A percentile compares a stretch with the other conserved stretches of the same genome.
Evolutionary conservation across 1,140 invertebrate species (phyloP).

Genomic region (Hesperophylax magnus): DNA sequence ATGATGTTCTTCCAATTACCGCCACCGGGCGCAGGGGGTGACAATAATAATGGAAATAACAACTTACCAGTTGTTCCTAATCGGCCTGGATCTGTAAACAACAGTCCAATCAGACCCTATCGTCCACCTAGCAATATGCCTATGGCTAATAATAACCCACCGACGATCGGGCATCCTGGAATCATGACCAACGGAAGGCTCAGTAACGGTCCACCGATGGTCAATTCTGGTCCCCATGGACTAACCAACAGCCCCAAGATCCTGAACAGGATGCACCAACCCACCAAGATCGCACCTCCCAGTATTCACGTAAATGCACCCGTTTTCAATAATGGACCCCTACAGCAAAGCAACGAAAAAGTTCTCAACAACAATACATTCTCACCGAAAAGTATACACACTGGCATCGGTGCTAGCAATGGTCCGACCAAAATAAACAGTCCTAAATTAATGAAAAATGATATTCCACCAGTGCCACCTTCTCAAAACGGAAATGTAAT

Average conservation of each 20-base stretch:
- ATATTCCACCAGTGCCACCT: background rate
- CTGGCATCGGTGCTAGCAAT: background rate
- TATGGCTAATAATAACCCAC: constrained; percentile 8
- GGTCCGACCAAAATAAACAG: constrained; percentile 4
- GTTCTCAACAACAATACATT: constrained; percentile 21
- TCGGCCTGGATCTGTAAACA: constrained; percentile 30
- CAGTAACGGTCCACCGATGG: background rate
- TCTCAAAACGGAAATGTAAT: constrained; percentile 15
- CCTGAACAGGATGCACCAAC: constrained; percentile 7
- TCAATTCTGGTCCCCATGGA: background rate
- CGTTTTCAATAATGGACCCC: background rate
- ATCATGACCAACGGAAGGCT: background rate
- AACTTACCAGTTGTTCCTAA: constrained; percentile 20
- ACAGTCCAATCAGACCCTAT: constrained; percentile 24
- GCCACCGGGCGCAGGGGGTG: constrained; percentile 10
- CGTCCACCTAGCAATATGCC: constrained; percentile 30
- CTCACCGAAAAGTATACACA: background rate
- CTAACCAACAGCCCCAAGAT: constrained; percentile 8
- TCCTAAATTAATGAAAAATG: constrained; percentile 7
- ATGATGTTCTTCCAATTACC: constrained; percentile 49
- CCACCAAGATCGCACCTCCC: constrained; percentile 15
- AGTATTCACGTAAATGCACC: constrained; percentile 7
- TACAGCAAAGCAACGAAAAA: constrained; percentile 4
- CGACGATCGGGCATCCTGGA: background rate
- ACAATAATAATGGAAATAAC: constrained; percentile 48